Evolutionary conservation across 1,140 invertebrate genomes (phyloP).

Genomic region (Trachymyrmex cornetzi): DNA sequence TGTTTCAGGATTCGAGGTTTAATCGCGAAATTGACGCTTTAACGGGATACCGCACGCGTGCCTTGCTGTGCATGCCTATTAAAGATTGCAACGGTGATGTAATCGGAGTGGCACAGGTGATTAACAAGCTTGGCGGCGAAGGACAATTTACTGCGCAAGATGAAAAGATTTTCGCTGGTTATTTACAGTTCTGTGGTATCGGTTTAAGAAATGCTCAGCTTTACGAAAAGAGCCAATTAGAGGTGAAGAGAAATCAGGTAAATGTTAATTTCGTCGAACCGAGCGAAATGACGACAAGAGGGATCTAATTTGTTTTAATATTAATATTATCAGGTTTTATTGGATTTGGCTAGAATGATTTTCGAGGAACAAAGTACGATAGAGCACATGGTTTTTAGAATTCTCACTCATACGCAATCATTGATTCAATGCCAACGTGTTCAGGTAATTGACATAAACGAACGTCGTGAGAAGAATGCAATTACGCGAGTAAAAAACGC

Average conservation of each 20-base stretch:
- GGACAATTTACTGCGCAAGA: constrained; percentile 93
- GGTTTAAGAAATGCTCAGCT: constrained; percentile 97
- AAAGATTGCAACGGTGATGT: constrained; percentile 98
- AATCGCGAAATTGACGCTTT: constrained; percentile 97
- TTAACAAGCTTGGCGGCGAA: constrained; percentile 95
- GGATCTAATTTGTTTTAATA: neutral
- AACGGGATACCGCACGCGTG: constrained; percentile 97
- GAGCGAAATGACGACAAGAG: neutral
- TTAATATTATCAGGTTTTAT: constrained; percentile 89
- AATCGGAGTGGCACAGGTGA: constrained; percentile 98
- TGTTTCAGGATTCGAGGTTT: constrained; percentile 93
- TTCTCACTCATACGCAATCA: constrained; percentile 97
- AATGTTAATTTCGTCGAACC: constrained; percentile 33
- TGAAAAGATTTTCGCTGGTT: constrained; percentile 96
- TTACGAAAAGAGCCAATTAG: constrained; percentile 97
- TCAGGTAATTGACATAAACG: constrained; percentile 88
- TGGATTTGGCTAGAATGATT: constrained; percentile 97
- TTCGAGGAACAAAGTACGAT: constrained; percentile 99
- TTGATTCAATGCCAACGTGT: constrained; percentile 97
- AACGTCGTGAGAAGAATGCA: neutral
- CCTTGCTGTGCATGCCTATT: constrained; percentile 98
- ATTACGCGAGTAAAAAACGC: neutral
- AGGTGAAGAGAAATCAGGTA: constrained; percentile 97
- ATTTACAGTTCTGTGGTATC: constrained; percentile 98
- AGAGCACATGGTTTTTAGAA: constrained; percentile 97